Percentiles rank a stretch among this genome's conserved stretches.
Evolutionary conservation across 1,140 invertebrate genomes (phyloP).

Genomic region (Drosophila ananassae): DNA sequence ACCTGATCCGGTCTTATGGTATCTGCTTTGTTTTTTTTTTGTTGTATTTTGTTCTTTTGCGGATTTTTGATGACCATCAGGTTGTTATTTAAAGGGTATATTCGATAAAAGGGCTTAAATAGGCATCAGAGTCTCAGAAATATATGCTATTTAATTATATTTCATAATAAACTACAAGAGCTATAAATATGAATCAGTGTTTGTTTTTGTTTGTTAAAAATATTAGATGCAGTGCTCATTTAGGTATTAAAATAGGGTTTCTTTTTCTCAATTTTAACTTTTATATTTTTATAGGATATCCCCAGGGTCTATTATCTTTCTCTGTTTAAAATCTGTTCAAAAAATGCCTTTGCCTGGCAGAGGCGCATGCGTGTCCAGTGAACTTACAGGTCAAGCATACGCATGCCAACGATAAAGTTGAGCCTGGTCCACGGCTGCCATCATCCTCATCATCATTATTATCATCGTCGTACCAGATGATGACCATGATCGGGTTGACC

Average conservation of each 20-base stretch:
- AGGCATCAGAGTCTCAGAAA: background rate
- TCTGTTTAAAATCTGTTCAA: constrained; percentile 8
- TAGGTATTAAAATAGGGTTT: too few species aligned
- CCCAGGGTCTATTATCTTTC: background rate
- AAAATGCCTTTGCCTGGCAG: constrained; percentile 17
- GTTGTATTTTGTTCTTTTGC: background rate
- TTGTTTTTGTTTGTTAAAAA: too few species aligned
- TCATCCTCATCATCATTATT: constrained; percentile 32
- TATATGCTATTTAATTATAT: too few species aligned
- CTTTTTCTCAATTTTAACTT: background rate
- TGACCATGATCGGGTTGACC: constrained; percentile 36
- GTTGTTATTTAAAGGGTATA: constrained; percentile 16
- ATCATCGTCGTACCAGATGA: constrained; percentile 1
- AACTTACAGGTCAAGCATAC: constrained; percentile 77
- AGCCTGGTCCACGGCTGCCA: constrained; percentile 19
- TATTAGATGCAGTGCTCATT: too few species aligned
- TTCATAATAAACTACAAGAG: too few species aligned
- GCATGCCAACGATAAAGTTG: constrained; percentile 68
- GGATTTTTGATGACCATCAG: constrained; percentile 26
- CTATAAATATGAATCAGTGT: too few species aligned
- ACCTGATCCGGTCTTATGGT: constrained; percentile 61
- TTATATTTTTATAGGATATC: constrained; percentile 14
- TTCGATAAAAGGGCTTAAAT: background rate
- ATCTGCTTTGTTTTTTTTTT: constrained; percentile 42
- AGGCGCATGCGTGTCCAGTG: constrained; percentile 75